Base-by-base conservation (phyloP, 2,888 invertebrate species). In the Ametastegia equiseti region DNA sequence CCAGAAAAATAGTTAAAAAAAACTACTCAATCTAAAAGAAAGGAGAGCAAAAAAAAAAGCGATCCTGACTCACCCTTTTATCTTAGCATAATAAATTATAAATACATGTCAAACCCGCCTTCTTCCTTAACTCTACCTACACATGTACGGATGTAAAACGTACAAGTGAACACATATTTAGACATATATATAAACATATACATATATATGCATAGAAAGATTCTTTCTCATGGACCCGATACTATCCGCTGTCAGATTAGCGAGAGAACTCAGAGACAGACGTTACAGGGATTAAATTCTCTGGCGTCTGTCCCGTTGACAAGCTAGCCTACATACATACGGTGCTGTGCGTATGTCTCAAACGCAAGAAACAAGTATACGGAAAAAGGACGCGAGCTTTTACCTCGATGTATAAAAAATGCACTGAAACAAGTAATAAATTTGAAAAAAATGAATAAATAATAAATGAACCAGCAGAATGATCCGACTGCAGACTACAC, bases 171-270 rank as follows among this genome's bases (percentile, higher is more conserved):
- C n/a, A n/a, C n/a, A n/a, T n/a, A n/a, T n/a, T n/a, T n/a, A n/a
- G n/a, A n/a, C n/a, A n/a, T n/a, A n/a, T n/a, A n/a, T n/a, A n/a
- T n/a, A n/a, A n/a, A n/a, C n/a, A n/a, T n/a, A n/a, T n/a, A n/a
- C n/a, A n/a, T n/a, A n/a, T n/a, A n/a, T n/a, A n/a, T n/a, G n/a
- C 9, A 36, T 19, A 6, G 27, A 54, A 65, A 65, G 6, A 65
- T 65, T n/a, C 36, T 65, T 65, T n/a, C 36, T 65, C 63, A 19
- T 65, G 36, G 63, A 65, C 9, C 39, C 36, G 36, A 39, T 67
- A 67, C 11, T 36, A 67, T 67, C 67, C 36, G 67, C 67, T 67
- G 67, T 67, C 67, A 67, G 67, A 67, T 67, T 67, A 67, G 67
- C 36, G 67, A 67, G 39, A 67, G 39, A 39, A 39, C 67, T 19